Conservation (phyloP, 2,797 vertebrate genomes). For the Pangasius larnaudii region DNA sequence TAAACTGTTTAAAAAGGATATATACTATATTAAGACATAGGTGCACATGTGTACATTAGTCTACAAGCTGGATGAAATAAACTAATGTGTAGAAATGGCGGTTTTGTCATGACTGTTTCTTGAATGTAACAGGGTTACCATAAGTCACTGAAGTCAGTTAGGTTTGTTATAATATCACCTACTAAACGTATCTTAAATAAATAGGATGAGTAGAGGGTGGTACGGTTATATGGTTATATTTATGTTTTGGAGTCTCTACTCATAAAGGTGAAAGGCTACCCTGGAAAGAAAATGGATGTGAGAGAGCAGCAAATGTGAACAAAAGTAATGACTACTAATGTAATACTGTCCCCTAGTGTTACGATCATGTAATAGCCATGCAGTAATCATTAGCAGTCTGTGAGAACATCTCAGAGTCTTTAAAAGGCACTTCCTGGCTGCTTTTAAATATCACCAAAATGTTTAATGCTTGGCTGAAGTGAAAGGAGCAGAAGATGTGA, state of each 20-base stretch:
- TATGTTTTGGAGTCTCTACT: not conserved
- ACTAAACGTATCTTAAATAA: not conserved
- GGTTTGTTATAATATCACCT: not conserved
- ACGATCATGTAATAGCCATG: constrained; percentile 6
- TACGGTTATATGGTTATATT: not conserved
- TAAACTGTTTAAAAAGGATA: constrained; percentile 70
- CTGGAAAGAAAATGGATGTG: constrained; percentile 12
- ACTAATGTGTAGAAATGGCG: constrained; percentile 73
- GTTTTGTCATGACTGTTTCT: not conserved
- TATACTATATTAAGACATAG: constrained; percentile 68
- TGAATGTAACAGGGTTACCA: not conserved
- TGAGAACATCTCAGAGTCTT: not conserved
- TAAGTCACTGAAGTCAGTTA: not conserved
- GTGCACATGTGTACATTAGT: constrained; percentile 70
- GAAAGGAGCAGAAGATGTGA: not conserved
- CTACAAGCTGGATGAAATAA: constrained; percentile 76
- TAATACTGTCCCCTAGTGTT: constrained; percentile 61
- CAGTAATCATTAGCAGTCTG: no score
- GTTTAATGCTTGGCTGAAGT: not conserved
- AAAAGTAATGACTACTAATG: not conserved
- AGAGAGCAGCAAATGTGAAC: not conserved
- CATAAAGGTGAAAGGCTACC: not conserved
- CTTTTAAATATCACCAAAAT: not conserved
- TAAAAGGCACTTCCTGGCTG: not conserved
- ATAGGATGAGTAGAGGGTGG: not conserved